Base-by-base conservation (phyloP, 1,140 invertebrate species). In the Neodiprion pinetum region DNA sequence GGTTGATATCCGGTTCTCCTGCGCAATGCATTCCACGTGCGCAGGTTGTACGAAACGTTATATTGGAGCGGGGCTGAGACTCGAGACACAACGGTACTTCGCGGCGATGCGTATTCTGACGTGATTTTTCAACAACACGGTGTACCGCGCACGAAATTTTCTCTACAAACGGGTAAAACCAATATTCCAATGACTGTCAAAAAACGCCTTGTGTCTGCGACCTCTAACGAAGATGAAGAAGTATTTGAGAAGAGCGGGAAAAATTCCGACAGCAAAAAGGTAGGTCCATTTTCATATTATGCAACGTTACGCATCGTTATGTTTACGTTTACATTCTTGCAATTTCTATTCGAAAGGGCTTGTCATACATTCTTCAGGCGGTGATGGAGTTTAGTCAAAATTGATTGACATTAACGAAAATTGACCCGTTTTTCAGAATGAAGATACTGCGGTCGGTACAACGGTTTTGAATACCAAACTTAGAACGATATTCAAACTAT, bases 391-490 rank as follows among this genome's bases (percentile, higher is more conserved):
- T 53, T 14, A 10, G 10, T 11, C 50, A 11, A 53, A 11, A 11
- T 53, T 21, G 17, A 11, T 53, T 53, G 10, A 53, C 50, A 53
- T 53, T 53, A 11, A 11, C 1, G 1, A 53, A 53, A 10, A 53
- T 53, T 14, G 10, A 53, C n/a, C n/a, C 10, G 10, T 14, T 1
- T 53, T 53, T 53, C n/a, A 53, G 50, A n/a, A 53, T 53, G 50
- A 53, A n/a, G n/a, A 53, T 14, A 53, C 50, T 1, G 50, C 17
- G 17, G 17, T 53, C 50, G n/a, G 50, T 53, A 53, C 10, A 11
- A 53, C 50, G 67, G 71, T 84, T 23, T 74, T 83, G 14, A 78
- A 76, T 47, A 72, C 80, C n/a, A 87, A 84, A 75, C 8, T 84
- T 14, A 86, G 83, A 72, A 80, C 70, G 50, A 48, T 81, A 9